Base-by-base conservation (phyloP, 2,888 invertebrate species). In the Caenorhabditis wallacei region DNA sequence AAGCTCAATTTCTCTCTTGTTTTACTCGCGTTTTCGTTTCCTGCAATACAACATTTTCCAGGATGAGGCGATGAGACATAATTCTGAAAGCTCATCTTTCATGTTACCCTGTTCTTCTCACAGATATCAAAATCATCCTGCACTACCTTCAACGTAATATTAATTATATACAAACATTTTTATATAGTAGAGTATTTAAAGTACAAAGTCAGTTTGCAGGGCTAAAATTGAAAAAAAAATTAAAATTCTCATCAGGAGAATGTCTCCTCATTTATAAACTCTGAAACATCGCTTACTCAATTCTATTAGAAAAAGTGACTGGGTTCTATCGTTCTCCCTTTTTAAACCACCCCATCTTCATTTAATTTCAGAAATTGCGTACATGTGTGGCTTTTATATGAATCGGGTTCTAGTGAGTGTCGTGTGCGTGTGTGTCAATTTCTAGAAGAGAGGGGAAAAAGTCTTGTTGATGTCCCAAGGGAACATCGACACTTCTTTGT, bases 291-390 rank as follows among this genome's bases (percentile, higher is more conserved):
- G 10, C 22, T 35, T 71, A 16, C n/a, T 71, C 35, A 20, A 26
- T 74, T 46, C 74, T 35, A 64, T 74, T 74, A 64, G 30, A 10
- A 35, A 66, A 56, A 72, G 46, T 61, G 64, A 64, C 74, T 64
- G 57, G 68, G 59, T 68, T 46, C 46, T 59, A 20, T 40, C 40
- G 26, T 35, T 43, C 57, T 30, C 35, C 57, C 43, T 54, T n/a
- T n/a, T n/a, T n/a, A n/a, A n/a, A n/a, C n/a, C n/a, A n/a, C n/a
- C n/a, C n/a, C n/a, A n/a, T 53, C 26, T 59, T 53, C 59, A 69
- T 57, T 69, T 63, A 63, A 78, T 78, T 78, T 78, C 69, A 51
- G 68, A 76, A 76, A 76, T 76, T 76, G 68, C 76, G 76, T 76
- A 53, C 51, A 68, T 66, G 66, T 68, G 76, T 76, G 63, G 71